Evolutionary conservation across 1,140 invertebrate genomes (phyloP), one percentile per base, ranked within the genome.

Genomic region (Drosophila insularis): DNA sequence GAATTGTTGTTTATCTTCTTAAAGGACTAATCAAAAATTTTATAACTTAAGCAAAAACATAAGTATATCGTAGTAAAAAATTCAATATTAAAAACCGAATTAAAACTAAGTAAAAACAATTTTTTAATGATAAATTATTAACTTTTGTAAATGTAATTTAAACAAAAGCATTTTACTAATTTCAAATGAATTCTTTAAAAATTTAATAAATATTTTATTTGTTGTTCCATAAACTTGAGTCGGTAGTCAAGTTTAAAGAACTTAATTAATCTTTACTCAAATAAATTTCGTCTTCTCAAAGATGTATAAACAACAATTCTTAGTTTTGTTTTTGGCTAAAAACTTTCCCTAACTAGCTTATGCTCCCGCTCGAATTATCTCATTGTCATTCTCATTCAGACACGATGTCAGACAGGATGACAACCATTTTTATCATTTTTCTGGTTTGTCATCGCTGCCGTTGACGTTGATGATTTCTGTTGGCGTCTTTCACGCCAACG

Each of bases 401-500:
- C 68, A 0, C 68, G 74, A 27, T 80, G 90, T 91, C 90, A 91
- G 74, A 91, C 90, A 65, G 79, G 76, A 71, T 85, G 71, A 17
- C 37, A 35, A 61, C 68, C 72, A 71, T 85, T 76, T 64, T 81
- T 78, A 50, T 50, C 43, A 50, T 50, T 50, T 50, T 50, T 50
- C 6, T 50, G 43, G 17, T 21, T 50, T 21, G 43, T 21, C 43
- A 17, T 21, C 4, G 75, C 50, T 7, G 75, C 50, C 31, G 68
- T 68, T 46, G 65, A 43, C 46, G 62, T 68, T 63, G 68, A 67
- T 17, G 72, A 78, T 53, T 74, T 80, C 55, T 70, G 74, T 32
- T 76, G 79, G 40, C 90, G 84, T 39, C 86, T 71, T 27, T 91
- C 86, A 53, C 90, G 90, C 90, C 90, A 91, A 27, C 89, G 86